Evolutionary conservation across 2,888 invertebrate species (phyloP).

Genomic region (Cantharis rustica): DNA sequence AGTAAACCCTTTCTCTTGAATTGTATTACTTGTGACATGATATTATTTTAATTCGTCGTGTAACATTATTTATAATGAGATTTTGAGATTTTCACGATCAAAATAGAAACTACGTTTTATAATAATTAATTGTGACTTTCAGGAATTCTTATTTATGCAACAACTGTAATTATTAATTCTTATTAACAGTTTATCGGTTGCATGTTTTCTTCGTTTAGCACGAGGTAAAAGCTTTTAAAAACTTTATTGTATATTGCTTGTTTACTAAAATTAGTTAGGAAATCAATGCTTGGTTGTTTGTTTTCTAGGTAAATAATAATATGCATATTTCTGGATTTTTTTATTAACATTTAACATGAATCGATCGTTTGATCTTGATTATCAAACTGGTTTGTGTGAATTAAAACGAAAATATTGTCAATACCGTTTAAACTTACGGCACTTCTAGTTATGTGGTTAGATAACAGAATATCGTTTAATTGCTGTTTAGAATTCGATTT

Average conservation of each 20-base stretch:
- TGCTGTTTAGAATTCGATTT: not conserved
- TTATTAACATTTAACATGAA: not conserved
- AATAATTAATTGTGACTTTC: not conserved
- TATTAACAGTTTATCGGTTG: not conserved
- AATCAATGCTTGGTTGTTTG: not conserved
- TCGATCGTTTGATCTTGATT: not conserved
- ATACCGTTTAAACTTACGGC: conserved; percentile 5
- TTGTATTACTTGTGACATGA: not conserved
- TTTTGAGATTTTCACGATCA: not conserved
- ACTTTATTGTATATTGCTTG: not conserved
- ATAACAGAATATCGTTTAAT: not conserved
- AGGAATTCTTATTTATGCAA: not conserved
- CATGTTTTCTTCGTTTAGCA: not conserved
- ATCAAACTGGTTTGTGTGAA: not conserved
- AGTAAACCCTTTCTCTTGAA: not conserved
- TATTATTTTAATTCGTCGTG: not conserved
- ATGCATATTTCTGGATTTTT: not conserved
- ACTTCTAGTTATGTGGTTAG: conserved; percentile 1
- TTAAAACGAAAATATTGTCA: not conserved
- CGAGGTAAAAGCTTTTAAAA: not conserved
- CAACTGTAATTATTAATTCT: not conserved
- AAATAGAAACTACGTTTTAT: not conserved
- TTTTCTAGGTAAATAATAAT: not conserved
- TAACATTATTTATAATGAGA: not conserved
- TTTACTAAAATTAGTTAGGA: not conserved